Conservation (phyloP, 1,140 invertebrate species). For the Rhizoglyphus robini region DNA sequence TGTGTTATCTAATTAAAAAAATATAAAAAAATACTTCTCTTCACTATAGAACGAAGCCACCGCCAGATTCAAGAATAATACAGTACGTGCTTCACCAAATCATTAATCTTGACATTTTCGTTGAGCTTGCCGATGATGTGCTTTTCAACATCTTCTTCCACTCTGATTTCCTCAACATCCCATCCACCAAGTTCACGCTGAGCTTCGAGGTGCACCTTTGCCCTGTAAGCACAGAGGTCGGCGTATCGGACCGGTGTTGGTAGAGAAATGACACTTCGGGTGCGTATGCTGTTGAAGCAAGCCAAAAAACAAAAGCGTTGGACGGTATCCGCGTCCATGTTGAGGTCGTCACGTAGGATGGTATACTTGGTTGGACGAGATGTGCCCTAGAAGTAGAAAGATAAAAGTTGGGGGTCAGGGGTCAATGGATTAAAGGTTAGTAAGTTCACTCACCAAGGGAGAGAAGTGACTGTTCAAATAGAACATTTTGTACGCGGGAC, state of each 20-base stretch:
- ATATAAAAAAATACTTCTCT: too few species aligned
- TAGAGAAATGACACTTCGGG: conserved; percentile 38
- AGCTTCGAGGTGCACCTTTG: conserved; percentile 24
- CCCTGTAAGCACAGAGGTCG: conserved; percentile 29
- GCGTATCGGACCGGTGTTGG: conserved; percentile 51
- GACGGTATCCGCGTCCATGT: conserved; percentile 25
- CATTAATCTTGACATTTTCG: conserved; percentile 9
- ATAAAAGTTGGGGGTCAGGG: too few species aligned
- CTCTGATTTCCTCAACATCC: too few species aligned
- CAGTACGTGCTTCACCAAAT: neutral
- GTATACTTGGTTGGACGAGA: conserved; percentile 25
- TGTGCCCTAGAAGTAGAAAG: too few species aligned
- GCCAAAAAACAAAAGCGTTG: conserved; percentile 28
- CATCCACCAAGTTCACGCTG: too few species aligned
- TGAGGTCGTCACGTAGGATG: too few species aligned
- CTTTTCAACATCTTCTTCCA: neutral
- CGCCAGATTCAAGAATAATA: conserved; percentile 18
- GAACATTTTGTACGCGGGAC: too few species aligned
- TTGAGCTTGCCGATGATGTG: neutral
- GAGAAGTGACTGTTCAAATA: too few species aligned
- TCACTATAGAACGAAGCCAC: too few species aligned
- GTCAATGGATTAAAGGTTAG: too few species aligned
- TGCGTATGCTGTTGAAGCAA: conserved; percentile 26
- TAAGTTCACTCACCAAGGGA: too few species aligned
- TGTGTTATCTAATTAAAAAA: too few species aligned